Evolutionary conservation across 2,888 invertebrate species (phyloP).

Genomic region (Lycia hirtaria): DNA sequence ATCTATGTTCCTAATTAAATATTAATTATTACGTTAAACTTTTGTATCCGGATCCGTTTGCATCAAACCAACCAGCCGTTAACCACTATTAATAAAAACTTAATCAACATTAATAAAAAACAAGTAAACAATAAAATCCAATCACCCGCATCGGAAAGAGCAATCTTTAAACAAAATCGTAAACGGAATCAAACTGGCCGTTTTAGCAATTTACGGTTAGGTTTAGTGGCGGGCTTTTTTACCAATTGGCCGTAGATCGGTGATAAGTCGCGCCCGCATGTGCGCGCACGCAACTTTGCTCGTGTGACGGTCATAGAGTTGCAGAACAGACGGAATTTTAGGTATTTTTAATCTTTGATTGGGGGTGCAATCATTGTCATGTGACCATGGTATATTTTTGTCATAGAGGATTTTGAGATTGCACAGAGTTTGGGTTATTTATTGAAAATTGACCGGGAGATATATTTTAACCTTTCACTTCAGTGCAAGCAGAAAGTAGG

Average conservation of each 20-base stretch:
- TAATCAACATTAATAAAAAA: conserved; percentile 55
- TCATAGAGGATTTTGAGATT: too few relatives aligned
- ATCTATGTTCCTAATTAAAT: too few relatives aligned
- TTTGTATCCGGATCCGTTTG: background rate
- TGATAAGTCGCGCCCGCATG: conserved; percentile 79
- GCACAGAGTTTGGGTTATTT: too few relatives aligned
- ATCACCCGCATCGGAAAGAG: conserved; percentile 77
- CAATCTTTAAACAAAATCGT: conserved; percentile 78
- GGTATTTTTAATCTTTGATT: too few relatives aligned
- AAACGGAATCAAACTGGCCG: conserved; percentile 73
- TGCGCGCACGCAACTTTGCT: conserved; percentile 74
- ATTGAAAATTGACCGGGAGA: too few relatives aligned
- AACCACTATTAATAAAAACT: conserved; percentile 53
- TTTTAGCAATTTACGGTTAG: conserved; percentile 81
- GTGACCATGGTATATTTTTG: too few relatives aligned
- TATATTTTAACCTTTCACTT: too few relatives aligned
- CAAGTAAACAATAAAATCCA: conserved; percentile 64
- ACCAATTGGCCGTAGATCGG: conserved; percentile 79
- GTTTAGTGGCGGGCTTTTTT: conserved; percentile 76
- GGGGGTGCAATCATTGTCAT: too few relatives aligned
- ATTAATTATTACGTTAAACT: too few relatives aligned
- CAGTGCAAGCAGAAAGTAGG: too few relatives aligned
- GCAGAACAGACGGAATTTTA: conserved; percentile 17
- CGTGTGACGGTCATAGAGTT: conserved; percentile 31
- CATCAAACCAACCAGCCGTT: conserved; percentile 49